Evolutionary conservation across 2,113 vertebrate species (phyloP).

Genomic region (Cottus gobio): DNA sequence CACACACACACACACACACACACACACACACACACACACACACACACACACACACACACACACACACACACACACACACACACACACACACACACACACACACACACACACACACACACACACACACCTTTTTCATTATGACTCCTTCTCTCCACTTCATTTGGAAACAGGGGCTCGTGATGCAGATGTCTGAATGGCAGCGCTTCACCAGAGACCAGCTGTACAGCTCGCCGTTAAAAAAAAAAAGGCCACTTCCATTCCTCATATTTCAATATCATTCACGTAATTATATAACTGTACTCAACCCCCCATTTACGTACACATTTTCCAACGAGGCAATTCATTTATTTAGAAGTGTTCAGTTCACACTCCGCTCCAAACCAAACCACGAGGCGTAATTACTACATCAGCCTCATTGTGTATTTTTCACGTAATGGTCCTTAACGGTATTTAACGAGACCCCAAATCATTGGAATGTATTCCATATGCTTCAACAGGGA

Average conservation of each 20-base stretch:
- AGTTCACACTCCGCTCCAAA: background rate
- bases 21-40: background rate
- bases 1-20: background rate
- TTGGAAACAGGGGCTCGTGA: slow-evolving; percentile 13
- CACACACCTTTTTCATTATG: background rate
- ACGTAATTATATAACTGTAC: slow-evolving; percentile 27
- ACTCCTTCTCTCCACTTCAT: slow-evolving; percentile 30
- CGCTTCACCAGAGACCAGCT: slow-evolving; percentile 41
- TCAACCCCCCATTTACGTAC: slow-evolving; percentile 18
- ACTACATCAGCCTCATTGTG: slow-evolving; percentile 25
- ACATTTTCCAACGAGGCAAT: slow-evolving; percentile 31
- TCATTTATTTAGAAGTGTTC: slow-evolving; percentile 11
- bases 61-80: background rate
- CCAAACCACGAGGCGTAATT: slow-evolving; percentile 50
- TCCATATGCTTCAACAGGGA: slow-evolving; percentile 39
- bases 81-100: background rate
- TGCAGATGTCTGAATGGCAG: slow-evolving; percentile 23
- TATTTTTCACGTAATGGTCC: slow-evolving; percentile 39
- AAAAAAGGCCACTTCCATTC: background rate
- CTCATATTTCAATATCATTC: slow-evolving; percentile 19
- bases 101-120: too few relatives aligned
- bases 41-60: too few relatives aligned
- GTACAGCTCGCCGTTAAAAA: slow-evolving; percentile 17
- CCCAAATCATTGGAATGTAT: slow-evolving; percentile 39
- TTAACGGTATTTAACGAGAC: slow-evolving; percentile 43